These are phyloP conservation scores for Chironomus riparius DNA, from an alignment of 2,888 invertebrate genomes.

Conservation along the genomic window DNA sequence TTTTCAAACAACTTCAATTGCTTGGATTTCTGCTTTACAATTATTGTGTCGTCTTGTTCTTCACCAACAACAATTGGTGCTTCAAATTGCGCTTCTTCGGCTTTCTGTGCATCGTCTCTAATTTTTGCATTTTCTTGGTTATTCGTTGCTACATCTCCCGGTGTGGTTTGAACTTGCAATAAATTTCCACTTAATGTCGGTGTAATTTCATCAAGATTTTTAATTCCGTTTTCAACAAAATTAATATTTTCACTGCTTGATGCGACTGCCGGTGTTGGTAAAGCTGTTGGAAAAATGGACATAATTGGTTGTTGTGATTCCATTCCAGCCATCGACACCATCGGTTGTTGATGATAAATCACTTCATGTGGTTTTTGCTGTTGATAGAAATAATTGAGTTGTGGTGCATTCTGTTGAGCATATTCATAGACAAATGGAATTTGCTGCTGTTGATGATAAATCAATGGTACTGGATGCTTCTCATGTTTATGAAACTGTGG, in stretches of 20 bases:
- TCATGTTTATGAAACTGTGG: neutral
- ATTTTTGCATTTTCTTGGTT: conserved; percentile 33
- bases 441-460: conserved; percentile 10
- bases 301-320: neutral
- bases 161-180: conserved; percentile 35
- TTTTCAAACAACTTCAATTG: neutral
- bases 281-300: neutral
- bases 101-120: conserved; percentile 32
- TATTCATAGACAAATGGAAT: conserved; percentile 14
- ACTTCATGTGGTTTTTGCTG: conserved; percentile 17
- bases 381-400: conserved; percentile 25
- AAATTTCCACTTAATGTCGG: conserved; percentile 36
- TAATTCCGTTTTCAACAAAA: too few species aligned
- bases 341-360: conserved; percentile 21
- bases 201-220: conserved; percentile 39
- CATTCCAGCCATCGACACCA: neutral
- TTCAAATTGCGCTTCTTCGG: conserved; percentile 40
- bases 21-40: conserved; percentile 16
- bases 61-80: conserved; percentile 46
- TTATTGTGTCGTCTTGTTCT: conserved; percentile 31
- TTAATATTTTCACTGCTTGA: neutral
- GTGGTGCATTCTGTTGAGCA: conserved; percentile 15
- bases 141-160: conserved; percentile 33
- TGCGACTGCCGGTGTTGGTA: neutral
- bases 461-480: neutral